Percentiles rank a stretch among this genome's conserved stretches.
phyloP scores from a whole-genome alignment of 2,888 invertebrate species.

The Periphyllus acericola region DNA sequence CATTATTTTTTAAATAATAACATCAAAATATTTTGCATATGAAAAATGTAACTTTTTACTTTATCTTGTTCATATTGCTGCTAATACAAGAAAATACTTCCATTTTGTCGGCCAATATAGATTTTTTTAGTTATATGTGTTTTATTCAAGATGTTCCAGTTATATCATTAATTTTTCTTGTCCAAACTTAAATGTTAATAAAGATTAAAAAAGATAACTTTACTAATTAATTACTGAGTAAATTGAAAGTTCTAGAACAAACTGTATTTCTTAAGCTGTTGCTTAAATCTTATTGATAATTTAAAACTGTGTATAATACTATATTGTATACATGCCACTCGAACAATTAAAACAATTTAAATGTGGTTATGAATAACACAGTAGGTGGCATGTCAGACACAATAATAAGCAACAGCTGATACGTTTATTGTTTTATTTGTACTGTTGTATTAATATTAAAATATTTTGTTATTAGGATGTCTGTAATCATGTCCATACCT shows the following conservation, averaged over 20 bases:
- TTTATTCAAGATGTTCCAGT: no score
- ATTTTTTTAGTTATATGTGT: no score
- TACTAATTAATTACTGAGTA: neutral
- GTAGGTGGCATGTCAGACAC: conserved; percentile 38
- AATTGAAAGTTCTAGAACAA: neutral
- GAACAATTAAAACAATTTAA: neutral
- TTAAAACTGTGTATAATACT: neutral
- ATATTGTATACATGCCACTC: conserved; percentile 16
- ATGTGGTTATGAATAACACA: conserved; percentile 23
- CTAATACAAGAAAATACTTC: no score
- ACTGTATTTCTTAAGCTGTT: neutral
- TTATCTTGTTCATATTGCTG: no score
- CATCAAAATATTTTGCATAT: no score
- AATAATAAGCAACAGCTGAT: conserved; percentile 11
- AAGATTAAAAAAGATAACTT: neutral
- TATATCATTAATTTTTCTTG: no score
- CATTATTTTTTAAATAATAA: no score
- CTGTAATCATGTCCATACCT: conserved; percentile 86
- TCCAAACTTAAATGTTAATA: no score
- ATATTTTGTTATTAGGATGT: conserved; percentile 75
- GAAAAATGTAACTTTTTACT: no score
- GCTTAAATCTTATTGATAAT: neutral
- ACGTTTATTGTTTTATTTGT: neutral
- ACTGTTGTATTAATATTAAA: conserved; percentile 15
- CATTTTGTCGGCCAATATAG: no score